phyloP scores from a whole-genome alignment of 2,797 vertebrate species.

The Pantherophis alleghaniensis region DNA sequence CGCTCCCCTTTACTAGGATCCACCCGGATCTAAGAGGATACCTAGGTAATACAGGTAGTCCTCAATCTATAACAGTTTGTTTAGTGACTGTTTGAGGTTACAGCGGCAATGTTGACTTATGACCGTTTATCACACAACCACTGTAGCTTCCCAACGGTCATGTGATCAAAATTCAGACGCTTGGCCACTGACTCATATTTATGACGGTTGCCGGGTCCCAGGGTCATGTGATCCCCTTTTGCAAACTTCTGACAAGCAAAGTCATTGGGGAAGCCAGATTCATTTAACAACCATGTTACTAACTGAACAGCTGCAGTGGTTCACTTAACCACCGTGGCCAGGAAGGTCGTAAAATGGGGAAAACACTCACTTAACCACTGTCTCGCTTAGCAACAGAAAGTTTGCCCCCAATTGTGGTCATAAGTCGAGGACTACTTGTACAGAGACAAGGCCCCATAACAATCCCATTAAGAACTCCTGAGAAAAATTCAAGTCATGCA shows the following conservation, averaged over 20 bases:
- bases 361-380: not conserved
- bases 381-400: not conserved
- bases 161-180: not conserved
- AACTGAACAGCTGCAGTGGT: not conserved
- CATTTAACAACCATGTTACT: not conserved
- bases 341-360: not conserved
- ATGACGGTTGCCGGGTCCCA: not conserved
- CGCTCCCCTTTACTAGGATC: slow-evolving; percentile 1
- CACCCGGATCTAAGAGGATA: slow-evolving; percentile 29
- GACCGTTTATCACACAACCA: not conserved
- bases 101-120: not conserved
- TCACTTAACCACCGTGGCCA: not conserved
- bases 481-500: slow-evolving; percentile 10
- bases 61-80: not conserved
- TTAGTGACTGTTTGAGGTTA: not conserved
- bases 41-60: not conserved
- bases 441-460: slow-evolving; percentile 9
- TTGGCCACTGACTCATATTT: not conserved
- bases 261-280: not conserved
- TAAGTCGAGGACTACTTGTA: not conserved
- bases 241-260: too few species aligned
- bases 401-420: not conserved
- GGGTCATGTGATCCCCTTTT: not conserved
- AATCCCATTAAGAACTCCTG: slow-evolving; percentile 47
- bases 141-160: not conserved